Evolutionary conservation across 2,888 invertebrate genomes (phyloP).

Genomic region (Phengaris alcon): DNA sequence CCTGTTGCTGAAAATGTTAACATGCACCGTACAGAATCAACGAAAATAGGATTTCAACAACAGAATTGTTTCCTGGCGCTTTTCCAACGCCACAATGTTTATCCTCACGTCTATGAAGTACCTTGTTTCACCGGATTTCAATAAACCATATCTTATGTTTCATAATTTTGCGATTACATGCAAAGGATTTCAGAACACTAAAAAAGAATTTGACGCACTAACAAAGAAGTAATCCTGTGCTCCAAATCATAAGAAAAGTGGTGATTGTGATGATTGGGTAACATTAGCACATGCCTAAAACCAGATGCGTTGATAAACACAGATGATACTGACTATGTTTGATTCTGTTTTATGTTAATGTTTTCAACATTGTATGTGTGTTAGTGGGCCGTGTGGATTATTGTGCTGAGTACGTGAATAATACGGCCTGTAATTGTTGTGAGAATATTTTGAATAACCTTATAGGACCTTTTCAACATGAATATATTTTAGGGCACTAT

Average conservation of each 20-base stretch:
- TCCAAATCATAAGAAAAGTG: background rate
- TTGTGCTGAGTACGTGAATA: background rate
- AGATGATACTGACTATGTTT: slow-evolving; percentile 30
- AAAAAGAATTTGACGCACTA: slow-evolving; percentile 13
- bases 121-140: slow-evolving; percentile 24
- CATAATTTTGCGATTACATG: background rate
- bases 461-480: background rate
- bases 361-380: slow-evolving; percentile 35
- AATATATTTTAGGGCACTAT: background rate
- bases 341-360: slow-evolving; percentile 33
- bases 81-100: slow-evolving; percentile 44
- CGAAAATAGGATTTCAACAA: slow-evolving; percentile 57
- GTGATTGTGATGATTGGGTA: background rate
- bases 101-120: slow-evolving; percentile 25
- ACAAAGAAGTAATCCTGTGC: background rate
- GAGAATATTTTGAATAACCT: background rate
- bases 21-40: slow-evolving; percentile 48
- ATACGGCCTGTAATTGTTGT: slow-evolving; percentile 4
- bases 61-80: slow-evolving; percentile 52
- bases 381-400: slow-evolving; percentile 40
- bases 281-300: slow-evolving; percentile 27
- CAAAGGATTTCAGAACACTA: background rate
- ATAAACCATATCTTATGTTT: slow-evolving; percentile 4
- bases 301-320: slow-evolving; percentile 34
- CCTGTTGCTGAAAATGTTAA: slow-evolving; percentile 14